These are phyloP conservation scores for Andrena minutula DNA, from an alignment of 2,888 invertebrate genomes.

Conservation along the genomic window DNA sequence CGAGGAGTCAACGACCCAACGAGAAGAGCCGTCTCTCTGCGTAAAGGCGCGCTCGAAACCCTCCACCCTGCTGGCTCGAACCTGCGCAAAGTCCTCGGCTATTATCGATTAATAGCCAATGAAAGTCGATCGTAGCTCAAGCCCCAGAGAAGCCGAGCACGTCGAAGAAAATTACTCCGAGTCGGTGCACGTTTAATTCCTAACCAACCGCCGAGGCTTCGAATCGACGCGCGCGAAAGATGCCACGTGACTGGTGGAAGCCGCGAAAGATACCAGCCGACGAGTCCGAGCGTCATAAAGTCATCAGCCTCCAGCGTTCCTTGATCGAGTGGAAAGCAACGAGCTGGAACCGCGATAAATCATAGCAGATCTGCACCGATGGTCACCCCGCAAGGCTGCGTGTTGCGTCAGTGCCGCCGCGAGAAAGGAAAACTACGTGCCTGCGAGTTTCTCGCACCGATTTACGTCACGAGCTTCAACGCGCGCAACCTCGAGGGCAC, in stretches of 20 bases:
- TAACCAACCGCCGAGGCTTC: too few relatives aligned
- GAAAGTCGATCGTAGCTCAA: constrained; percentile 49
- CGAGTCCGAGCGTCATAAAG: constrained; percentile 11
- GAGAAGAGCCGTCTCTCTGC: constrained; percentile 73
- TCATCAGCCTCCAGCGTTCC: not conserved
- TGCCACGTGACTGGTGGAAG: not conserved
- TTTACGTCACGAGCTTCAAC: too few relatives aligned
- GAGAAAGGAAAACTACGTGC: constrained; percentile 54
- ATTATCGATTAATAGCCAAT: constrained; percentile 57
- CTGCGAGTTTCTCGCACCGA: constrained; percentile 6
- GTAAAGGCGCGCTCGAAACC: constrained; percentile 74
- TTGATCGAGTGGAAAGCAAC: constrained; percentile 25
- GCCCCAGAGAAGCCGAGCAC: constrained; percentile 32
- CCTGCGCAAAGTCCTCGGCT: constrained; percentile 41
- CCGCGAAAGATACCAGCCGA: constrained; percentile 5
- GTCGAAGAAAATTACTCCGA: not conserved
- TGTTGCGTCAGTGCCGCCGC: constrained; percentile 43
- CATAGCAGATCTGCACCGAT: constrained; percentile 23
- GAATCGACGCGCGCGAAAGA: not conserved
- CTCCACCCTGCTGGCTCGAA: constrained; percentile 38
- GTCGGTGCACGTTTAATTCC: not conserved
- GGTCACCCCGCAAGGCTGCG: constrained; percentile 34
- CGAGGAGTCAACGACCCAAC: constrained; percentile 82
- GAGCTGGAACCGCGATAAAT: constrained; percentile 38
- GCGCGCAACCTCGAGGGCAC: too few relatives aligned